phyloP scores from a whole-genome alignment of 2,888 invertebrate species.

The Meta bourneti region DNA sequence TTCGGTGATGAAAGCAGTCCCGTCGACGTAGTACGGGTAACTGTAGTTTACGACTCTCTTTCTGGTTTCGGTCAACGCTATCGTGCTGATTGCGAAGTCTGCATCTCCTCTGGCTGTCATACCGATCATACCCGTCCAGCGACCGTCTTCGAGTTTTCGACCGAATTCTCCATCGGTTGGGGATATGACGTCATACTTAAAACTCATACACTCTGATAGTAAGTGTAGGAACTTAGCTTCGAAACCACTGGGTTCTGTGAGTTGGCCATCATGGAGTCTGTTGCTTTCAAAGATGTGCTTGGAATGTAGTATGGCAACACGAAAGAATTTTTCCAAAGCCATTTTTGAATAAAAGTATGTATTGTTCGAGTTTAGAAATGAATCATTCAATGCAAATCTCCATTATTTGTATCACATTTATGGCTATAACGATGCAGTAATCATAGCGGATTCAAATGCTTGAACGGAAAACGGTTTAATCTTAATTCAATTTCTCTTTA shows the following conservation, averaged over 20 bases:
- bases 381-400: too few relatives aligned
- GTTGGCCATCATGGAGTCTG: neutral
- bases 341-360: neutral
- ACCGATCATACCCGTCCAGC: conserved; percentile 40
- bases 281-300: neutral
- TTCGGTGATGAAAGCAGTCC: conserved; percentile 2
- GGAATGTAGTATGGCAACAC: neutral
- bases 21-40: conserved; percentile 23
- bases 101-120: conserved; percentile 14
- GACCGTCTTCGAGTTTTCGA: conserved; percentile 16
- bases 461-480: too few relatives aligned
- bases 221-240: conserved; percentile 2
- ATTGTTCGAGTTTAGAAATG: too few relatives aligned
- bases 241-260: neutral
- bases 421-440: too few relatives aligned
- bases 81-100: conserved; percentile 14
- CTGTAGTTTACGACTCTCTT: neutral
- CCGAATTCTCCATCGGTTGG: conserved; percentile 24
- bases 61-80: conserved; percentile 6
- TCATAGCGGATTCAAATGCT: too few relatives aligned
- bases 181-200: neutral
- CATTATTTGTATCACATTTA: too few relatives aligned
- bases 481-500: too few relatives aligned
- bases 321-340: neutral
- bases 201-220: conserved; percentile 9